phyloP scores from a whole-genome alignment of 2,113 vertebrate genomes.

The Grallaria varia region DNA sequence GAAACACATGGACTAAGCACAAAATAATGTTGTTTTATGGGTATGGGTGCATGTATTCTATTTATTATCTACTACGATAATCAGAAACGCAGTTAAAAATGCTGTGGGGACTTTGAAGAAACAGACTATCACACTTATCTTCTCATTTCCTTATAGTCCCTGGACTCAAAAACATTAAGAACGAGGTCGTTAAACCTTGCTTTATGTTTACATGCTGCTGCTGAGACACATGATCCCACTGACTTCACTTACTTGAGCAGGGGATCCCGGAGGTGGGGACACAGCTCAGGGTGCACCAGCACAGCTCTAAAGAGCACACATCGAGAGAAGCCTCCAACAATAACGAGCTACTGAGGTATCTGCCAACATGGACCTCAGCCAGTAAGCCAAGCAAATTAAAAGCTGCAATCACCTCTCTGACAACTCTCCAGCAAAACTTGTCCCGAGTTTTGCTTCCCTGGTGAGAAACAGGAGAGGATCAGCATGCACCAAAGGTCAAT shows the following conservation, averaged over 20 bases:
- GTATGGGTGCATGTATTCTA: background rate
- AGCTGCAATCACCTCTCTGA: constrained; percentile 7
- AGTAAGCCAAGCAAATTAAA: constrained; percentile 34
- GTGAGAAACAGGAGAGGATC: background rate
- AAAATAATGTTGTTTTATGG: constrained; percentile 12
- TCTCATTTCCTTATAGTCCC: background rate
- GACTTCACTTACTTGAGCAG: background rate
- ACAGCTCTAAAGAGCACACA: background rate
- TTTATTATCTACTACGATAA: background rate
- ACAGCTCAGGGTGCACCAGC: background rate
- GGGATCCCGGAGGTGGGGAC: background rate
- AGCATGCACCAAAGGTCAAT: background rate
- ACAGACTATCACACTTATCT: background rate
- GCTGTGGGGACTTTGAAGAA: background rate
- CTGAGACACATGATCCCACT: background rate
- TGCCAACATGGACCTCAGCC: constrained; percentile 20
- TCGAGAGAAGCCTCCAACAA: background rate
- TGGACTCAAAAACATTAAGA: background rate
- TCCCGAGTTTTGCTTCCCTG: background rate
- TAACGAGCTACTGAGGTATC: background rate
- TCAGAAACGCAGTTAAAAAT: background rate
- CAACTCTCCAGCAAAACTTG: constrained; percentile 6
- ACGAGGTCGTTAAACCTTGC: background rate
- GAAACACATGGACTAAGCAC: constrained; percentile 52
- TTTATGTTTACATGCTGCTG: background rate